These are phyloP conservation scores for Hydrocynus forskahlii DNA, from an alignment of 2,797 vertebrate species.

Conservation along the genomic window DNA sequence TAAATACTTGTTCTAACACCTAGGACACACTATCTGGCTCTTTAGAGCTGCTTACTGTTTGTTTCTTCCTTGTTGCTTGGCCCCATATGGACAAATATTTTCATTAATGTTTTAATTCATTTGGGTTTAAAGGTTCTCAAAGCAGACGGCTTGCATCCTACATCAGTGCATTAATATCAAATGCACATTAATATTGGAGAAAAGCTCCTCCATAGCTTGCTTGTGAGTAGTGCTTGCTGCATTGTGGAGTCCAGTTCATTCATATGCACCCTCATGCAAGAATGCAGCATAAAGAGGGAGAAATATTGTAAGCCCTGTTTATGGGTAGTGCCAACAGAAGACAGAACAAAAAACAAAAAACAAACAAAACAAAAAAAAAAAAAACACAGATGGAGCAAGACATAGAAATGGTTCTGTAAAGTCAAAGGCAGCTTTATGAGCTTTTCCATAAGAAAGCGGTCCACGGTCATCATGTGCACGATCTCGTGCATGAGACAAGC, in stretches of 20 bases:
- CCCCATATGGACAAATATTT: not conserved
- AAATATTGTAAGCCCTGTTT: constrained; percentile 40
- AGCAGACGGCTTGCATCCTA: not conserved
- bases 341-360: not conserved
- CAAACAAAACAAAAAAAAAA: too few species aligned
- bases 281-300: constrained; percentile 3
- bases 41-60: not conserved
- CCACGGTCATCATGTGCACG: not conserved
- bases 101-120: constrained; percentile 10
- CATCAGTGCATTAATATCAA: constrained; percentile 34
- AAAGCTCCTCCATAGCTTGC: not conserved
- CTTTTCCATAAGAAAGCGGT: not conserved
- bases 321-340: constrained; percentile 25
- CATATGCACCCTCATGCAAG: not conserved
- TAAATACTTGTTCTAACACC: not conserved
- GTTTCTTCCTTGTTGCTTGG: not conserved
- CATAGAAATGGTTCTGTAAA: not conserved
- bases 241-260: not conserved
- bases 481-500: not conserved
- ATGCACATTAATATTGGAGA: constrained; percentile 25
- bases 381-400: constrained; percentile 21
- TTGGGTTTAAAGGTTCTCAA: not conserved
- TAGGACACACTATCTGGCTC: not conserved
- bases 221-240: not conserved
- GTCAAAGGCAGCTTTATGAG: not conserved